Base-by-base conservation (phyloP, 2,888 invertebrate genomes). In the Melanostoma mellinum region DNA sequence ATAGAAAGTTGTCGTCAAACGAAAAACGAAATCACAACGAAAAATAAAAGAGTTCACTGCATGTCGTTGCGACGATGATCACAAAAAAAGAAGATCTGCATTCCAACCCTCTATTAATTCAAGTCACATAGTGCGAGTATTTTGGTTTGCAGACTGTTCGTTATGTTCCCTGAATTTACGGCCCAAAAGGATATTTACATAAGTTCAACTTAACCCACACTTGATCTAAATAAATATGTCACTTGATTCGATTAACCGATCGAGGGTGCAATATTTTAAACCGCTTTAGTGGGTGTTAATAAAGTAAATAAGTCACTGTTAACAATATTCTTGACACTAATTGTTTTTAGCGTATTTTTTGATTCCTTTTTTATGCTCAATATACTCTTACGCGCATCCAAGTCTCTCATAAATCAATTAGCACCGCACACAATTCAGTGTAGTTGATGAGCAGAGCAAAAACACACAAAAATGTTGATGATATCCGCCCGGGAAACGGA, bases 361-460 rank as follows among this genome's bases (percentile, higher is more conserved):
- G 1, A 6, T 3, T 4, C 6, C 8, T 50, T 32, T 6, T 38
- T 32, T 9, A 32, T 44, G n/a, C 46, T 48, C 36, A 10, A 32
- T 8, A 53, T 73, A 63, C 56, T 35, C 3, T 46, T 52, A 56
- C 56, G 60, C 65, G 68, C 61, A 60, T 44, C 61, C 67, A 48
- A 52, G 46, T 73, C 72, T 67, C 48, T 78, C 58, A 79, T 74
- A 79, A 79, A 74, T 79, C 79, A 79, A 79, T 79, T 79, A 79
- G 61, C 79, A 73, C 65, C 67, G 72, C 60, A 52, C 60, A 53
- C 78, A 50, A 67, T 46, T 42, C 9, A 42, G 9, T 6, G 4
- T 77, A 55, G 48, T 38, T 52, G 44, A 46, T 46, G 30, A 56
- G 42, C 50, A 46, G 44, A 74, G 56, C n/a, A n/a, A 55, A 42